Evolutionary conservation across 2,113 vertebrate species (phyloP).

Genomic region (Ardeotis arabs): DNA sequence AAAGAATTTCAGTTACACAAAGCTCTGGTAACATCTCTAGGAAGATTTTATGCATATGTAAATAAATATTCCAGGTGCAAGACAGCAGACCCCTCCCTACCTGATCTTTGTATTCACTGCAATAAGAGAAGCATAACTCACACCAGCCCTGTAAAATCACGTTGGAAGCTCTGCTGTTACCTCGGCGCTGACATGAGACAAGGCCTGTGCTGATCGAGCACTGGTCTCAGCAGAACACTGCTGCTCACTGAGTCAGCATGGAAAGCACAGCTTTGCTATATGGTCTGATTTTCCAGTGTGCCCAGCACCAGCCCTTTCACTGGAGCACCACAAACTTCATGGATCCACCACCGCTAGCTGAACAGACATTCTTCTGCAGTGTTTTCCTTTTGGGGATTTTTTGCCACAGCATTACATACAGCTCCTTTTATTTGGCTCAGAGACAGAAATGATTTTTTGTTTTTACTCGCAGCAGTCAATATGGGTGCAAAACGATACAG

Average conservation of each 20-base stretch:
- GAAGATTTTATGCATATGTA: background rate
- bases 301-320: background rate
- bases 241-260: background rate
- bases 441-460: background rate
- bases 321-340: background rate
- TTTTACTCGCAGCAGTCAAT: background rate
- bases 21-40: background rate
- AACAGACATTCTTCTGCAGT: background rate
- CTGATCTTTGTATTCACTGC: background rate
- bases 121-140: background rate
- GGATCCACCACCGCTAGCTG: background rate
- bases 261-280: background rate
- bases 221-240: background rate
- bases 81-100: background rate
- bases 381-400: background rate
- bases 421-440: background rate
- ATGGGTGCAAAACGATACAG: background rate
- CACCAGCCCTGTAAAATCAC: background rate
- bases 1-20: background rate
- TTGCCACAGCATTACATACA: background rate
- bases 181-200: background rate
- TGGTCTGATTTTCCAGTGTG: background rate
- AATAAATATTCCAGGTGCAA: background rate
- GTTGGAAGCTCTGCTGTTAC: background rate
- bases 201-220: background rate